Base-by-base conservation (phyloP, 2,888 invertebrate species). In the Dryobota labecula region DNA sequence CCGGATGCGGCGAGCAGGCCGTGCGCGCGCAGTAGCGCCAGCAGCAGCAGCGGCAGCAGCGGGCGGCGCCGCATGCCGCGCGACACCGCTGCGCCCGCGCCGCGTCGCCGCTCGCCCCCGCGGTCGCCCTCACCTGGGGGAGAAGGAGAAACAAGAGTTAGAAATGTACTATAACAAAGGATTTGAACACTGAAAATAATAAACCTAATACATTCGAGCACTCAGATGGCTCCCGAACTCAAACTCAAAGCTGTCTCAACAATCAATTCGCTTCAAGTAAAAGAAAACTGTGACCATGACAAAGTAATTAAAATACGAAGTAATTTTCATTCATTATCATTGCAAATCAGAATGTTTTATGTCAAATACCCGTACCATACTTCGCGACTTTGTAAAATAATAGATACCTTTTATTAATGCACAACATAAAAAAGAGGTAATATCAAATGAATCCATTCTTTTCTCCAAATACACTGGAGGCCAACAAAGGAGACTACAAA, bases 51-150 rank as follows among this genome's bases (percentile, higher is more conserved):
- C 93, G 94, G 93, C 94, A 94, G 94, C 93, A 95, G 94, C 93
- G 95, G 95, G 92, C 94, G 94, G 93, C 94, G 94, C 93, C 94
- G 95, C 95, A 95, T 94, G 93, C 95, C 95, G 95, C 94, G 95
- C 94, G 93, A 90, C 93, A 91, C 94, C 91, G 92, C 94, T 89
- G 92, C 93, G 91, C 92, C 90, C 91, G 91, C 94, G 92, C 92
- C 90, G 91, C 93, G 90, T 91, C 93, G 93, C 94, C 94, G 93
- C 93, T 88, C 90, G 92, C 93, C 92, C 90, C 91, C 92, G 90
- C 93, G 90, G 72, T 83, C 92, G 90, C 93, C 93, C 94, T 94
- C 95, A 95, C 95, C 95, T 95, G 86, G 0, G 2, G 1, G 11
- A 61, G 20, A 69, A 76, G 1, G 27, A 70, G 0, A 70, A 41